Base-by-base conservation (phyloP, 2,113 vertebrate species). In the Brachionichthys hirsutus region DNA sequence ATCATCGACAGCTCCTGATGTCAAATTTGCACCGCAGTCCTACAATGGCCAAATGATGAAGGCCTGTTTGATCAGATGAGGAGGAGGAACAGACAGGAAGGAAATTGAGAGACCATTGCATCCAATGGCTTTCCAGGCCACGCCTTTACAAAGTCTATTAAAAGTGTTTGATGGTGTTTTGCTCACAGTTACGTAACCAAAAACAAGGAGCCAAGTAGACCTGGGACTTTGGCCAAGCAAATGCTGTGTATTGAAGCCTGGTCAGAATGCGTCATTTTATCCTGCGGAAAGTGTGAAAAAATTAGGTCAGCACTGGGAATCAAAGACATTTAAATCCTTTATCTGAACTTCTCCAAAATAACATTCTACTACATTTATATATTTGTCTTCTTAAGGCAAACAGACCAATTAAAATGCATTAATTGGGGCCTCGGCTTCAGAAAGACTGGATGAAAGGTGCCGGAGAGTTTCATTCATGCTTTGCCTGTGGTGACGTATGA, bases 121-220 rank as follows among this genome's bases (percentile, higher is more conserved):
- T 44, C 18, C 12, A 38, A 38, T 57, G 48, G 18, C 41, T 69
- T 72, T 80, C 19, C 61, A 46, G 47, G 49, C 19, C 35, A 42
- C 15, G 19, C 41, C 40, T 64, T 67, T 54, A 24, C 45, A 1
- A 56, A 30, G 24, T 30, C 24, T 30, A 67, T 64, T 18, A 53
- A 52, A 65, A 30, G 30, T 22, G 8, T 54, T 50, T 65, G n/a
- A 81, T 22, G 51, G 40, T 65, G 51, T 45, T 58, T 45, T 47
- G 52, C 15, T 17, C 36, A 40, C 34, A 64, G 56, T 80, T 82
- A 72, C 35, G 3, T 72, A 77, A 84, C 62, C 43, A 42, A 10
- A n/a, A 62, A 59, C 36, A 12, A 13, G 41, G 54, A 74, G 55
- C 45, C 68, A 77, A 67, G 52, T 51, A 53, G 64, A 67, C 67